These are phyloP conservation scores for Orchestia grillus DNA, from an alignment of 1,140 invertebrate genomes.

Conservation along the genomic window DNA sequence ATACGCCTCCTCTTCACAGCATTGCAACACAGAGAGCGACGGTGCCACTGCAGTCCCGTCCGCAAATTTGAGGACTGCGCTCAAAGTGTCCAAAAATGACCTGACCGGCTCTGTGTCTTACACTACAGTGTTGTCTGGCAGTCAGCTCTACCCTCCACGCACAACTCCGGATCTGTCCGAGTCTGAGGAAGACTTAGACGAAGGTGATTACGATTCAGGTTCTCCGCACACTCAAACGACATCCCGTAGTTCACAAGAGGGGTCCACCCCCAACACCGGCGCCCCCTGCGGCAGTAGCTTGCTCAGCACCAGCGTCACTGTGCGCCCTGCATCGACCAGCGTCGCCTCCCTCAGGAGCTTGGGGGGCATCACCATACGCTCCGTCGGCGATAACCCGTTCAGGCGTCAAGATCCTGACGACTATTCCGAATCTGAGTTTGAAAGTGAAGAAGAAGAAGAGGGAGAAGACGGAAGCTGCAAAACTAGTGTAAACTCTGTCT, in stretches of 20 bases:
- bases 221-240: neutral
- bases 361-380: slow-evolving; percentile 10
- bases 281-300: neutral
- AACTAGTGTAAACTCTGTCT: neutral
- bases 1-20: neutral
- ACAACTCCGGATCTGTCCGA: neutral
- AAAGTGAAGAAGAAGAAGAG: slow-evolving; percentile 11
- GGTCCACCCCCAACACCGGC: neutral
- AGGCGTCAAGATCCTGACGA: neutral
- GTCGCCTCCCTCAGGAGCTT: neutral
- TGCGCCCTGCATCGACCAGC: neutral
- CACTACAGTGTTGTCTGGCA: neutral
- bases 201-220: neutral
- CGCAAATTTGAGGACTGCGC: neutral
- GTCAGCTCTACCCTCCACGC: neutral
- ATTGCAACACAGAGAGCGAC: neutral
- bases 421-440: slow-evolving; percentile 22
- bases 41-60: neutral
- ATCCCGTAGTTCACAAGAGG: neutral
- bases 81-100: neutral
- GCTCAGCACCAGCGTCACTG: neutral
- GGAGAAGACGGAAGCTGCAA: neutral
- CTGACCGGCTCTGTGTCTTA: neutral
- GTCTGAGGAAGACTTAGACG: slow-evolving; percentile 12
- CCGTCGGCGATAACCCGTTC: neutral